These are phyloP conservation scores for Arion vulgaris DNA, from an alignment of 1,140 invertebrate genomes.

Conservation along the genomic window DNA sequence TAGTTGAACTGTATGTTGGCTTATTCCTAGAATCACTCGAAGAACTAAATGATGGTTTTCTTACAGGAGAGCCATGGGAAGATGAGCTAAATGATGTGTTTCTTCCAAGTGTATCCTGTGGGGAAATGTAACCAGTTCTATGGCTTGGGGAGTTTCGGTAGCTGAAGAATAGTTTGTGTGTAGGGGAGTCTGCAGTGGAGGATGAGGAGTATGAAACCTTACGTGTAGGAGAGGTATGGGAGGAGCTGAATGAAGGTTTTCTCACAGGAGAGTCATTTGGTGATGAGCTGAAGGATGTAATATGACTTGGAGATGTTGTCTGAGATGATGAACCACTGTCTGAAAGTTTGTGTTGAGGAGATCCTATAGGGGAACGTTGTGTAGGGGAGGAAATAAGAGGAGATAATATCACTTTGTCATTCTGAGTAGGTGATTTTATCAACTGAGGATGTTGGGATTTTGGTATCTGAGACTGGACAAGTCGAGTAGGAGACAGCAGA, in stretches of 20 bases:
- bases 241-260: conserved; percentile 38
- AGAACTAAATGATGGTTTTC: conserved; percentile 38
- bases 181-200: conserved; percentile 33
- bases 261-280: conserved; percentile 36
- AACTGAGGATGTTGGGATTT: background rate
- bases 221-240: conserved; percentile 29
- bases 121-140: conserved; percentile 14
- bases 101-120: conserved; percentile 18
- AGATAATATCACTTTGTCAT: background rate
- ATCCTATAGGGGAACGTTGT: conserved; percentile 29
- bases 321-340: conserved; percentile 32
- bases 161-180: conserved; percentile 35
- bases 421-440: conserved; percentile 6
- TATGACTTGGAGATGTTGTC: conserved; percentile 37
- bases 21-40: conserved; percentile 33
- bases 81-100: conserved; percentile 40
- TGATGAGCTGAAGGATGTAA: conserved; percentile 41
- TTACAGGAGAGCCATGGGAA: conserved; percentile 34
- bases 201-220: conserved; percentile 35
- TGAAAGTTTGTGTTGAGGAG: conserved; percentile 23
- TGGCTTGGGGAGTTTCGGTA: conserved; percentile 35
- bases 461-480: background rate
- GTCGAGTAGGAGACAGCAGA: conserved; percentile 20
- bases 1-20: conserved; percentile 41
- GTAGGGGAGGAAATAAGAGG: background rate